These are phyloP conservation scores for Melikaiella ostensackeni DNA, from an alignment of 2,888 invertebrate genomes.

Conservation along the genomic window DNA sequence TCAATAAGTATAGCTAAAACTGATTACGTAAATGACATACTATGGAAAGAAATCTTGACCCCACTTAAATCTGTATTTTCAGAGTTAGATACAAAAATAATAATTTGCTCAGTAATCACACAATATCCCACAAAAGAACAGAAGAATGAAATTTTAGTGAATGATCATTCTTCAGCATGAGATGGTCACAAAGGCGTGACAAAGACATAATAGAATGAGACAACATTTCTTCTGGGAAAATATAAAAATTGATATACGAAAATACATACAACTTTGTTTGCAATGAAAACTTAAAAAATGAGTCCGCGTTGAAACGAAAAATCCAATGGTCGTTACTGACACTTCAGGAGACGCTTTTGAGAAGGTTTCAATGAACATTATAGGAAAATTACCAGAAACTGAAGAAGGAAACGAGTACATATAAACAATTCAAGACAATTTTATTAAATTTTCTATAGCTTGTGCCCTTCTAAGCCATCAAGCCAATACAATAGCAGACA, in stretches of 20 bases:
- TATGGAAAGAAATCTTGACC: not conserved
- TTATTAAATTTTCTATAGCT: too few relatives aligned
- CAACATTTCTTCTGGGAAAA: too few relatives aligned
- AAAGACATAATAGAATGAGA: too few relatives aligned
- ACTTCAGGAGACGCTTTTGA: not conserved
- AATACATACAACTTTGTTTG: not conserved
- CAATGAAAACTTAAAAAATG: slow-evolving; percentile 24
- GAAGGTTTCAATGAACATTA: not conserved
- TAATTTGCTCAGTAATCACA: not conserved
- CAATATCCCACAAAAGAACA: slow-evolving; percentile 2
- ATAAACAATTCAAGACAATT: too few relatives aligned
- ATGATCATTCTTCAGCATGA: slow-evolving; percentile 39
- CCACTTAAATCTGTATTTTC: not conserved
- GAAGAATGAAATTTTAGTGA: slow-evolving; percentile 22
- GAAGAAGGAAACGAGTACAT: too few relatives aligned
- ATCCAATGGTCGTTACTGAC: not conserved
- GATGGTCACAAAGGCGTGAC: slow-evolving; percentile 42
- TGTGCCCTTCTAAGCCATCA: too few relatives aligned
- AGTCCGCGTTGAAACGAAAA: not conserved
- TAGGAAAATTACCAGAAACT: not conserved
- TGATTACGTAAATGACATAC: not conserved
- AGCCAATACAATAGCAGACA: too few relatives aligned
- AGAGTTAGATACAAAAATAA: not conserved
- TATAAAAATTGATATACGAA: too few relatives aligned
- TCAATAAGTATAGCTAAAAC: not conserved